These are phyloP conservation scores for Drosophila flavopinicola DNA, from an alignment of 2,888 invertebrate species.

Conservation along the genomic window DNA sequence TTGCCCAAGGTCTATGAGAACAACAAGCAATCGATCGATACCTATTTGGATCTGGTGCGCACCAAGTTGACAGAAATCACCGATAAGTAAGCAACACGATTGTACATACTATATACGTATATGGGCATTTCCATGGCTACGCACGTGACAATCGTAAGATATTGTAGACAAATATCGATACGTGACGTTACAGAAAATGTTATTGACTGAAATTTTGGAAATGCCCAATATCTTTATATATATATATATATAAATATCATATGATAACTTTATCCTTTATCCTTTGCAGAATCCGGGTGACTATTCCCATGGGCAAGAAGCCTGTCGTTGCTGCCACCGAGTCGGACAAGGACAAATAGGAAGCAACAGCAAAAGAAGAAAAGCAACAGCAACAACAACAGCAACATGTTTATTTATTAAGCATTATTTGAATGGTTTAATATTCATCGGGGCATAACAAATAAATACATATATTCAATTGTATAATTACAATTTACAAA, in stretches of 20 bases:
- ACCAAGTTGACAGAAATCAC: conserved; percentile 94
- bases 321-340: conserved; percentile 85
- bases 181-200: too few species aligned
- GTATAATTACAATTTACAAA: conserved; percentile 62
- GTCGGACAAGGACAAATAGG: conserved; percentile 93
- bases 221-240: neutral
- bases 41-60: conserved; percentile 94
- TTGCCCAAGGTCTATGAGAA: conserved; percentile 98
- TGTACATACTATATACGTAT: neutral
- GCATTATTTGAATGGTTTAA: conserved; percentile 78
- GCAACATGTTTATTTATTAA: conserved; percentile 73
- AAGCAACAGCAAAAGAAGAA: conserved; percentile 54
- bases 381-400: conserved; percentile 55
- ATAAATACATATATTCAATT: conserved; percentile 63
- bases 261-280: too few species aligned
- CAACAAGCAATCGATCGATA: conserved; percentile 96
- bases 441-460: conserved; percentile 76
- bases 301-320: conserved; percentile 95
- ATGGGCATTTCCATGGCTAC: neutral
- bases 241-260: neutral
- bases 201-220: too few species aligned
- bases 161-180: too few species aligned
- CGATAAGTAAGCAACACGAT: conserved; percentile 89
- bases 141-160: too few species aligned
- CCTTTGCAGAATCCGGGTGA: conserved; percentile 91